phyloP scores from a whole-genome alignment of 1,140 invertebrate genomes.

The Lanistes nyassanus region DNA sequence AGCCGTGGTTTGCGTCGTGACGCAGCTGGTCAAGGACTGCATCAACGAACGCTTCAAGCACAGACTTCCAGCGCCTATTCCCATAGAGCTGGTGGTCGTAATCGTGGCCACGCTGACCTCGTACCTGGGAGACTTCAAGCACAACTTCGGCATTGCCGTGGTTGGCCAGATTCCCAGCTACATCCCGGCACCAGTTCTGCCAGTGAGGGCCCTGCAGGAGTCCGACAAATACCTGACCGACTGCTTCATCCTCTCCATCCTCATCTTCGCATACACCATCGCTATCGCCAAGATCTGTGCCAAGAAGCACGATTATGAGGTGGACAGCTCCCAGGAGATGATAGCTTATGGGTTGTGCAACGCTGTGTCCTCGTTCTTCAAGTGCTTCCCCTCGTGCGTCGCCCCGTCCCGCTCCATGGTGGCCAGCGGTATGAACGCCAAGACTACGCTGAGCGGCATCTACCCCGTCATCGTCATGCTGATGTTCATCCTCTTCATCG shows the following conservation, averaged over 20 bases:
- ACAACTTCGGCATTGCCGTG: slow-evolving; percentile 63
- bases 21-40: slow-evolving; percentile 82
- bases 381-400: slow-evolving; percentile 76
- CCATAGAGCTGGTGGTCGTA: slow-evolving; percentile 87
- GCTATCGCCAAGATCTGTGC: slow-evolving; percentile 69
- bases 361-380: slow-evolving; percentile 67
- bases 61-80: slow-evolving; percentile 79
- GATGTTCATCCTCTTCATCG: slow-evolving; percentile 68
- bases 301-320: slow-evolving; percentile 66
- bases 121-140: slow-evolving; percentile 57
- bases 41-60: slow-evolving; percentile 82
- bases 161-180: slow-evolving; percentile 67
- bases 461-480: slow-evolving; percentile 66
- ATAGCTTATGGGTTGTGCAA: slow-evolving; percentile 70
- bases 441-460: slow-evolving; percentile 54
- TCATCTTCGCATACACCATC: slow-evolving; percentile 67
- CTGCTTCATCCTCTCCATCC: slow-evolving; percentile 61
- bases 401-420: slow-evolving; percentile 83
- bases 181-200: slow-evolving; percentile 52
- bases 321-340: slow-evolving; percentile 69
- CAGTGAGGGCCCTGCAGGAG: slow-evolving; percentile 45
- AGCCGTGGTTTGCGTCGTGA: slow-evolving; percentile 75
- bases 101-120: slow-evolving; percentile 64
- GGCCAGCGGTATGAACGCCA: slow-evolving; percentile 51
- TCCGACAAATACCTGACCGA: slow-evolving; percentile 51